These are phyloP conservation scores for Timema podura DNA, from an alignment of 2,888 invertebrate genomes.

Conservation along the genomic window DNA sequence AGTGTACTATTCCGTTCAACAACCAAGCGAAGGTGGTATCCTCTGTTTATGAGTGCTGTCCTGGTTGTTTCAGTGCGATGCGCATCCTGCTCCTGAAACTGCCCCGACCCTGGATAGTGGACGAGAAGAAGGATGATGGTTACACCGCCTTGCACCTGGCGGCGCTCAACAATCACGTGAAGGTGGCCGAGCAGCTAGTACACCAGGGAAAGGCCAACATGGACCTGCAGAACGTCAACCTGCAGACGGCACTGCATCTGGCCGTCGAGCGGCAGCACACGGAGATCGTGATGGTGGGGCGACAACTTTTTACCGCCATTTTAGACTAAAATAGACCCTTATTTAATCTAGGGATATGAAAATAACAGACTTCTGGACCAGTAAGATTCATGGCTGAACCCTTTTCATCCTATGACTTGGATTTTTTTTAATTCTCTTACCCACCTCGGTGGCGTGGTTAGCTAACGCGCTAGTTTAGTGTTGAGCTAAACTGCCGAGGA, in stretches of 20 bases:
- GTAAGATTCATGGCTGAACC: too few species aligned
- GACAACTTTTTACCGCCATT: neutral
- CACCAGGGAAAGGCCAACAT: conserved; percentile 87
- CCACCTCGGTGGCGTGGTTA: too few species aligned
- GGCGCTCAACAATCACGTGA: conserved; percentile 94
- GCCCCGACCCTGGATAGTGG: conserved; percentile 94
- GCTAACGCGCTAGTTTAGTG: too few species aligned
- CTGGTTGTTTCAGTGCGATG: conserved; percentile 75
- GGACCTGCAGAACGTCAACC: conserved; percentile 93
- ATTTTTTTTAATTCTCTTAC: too few species aligned
- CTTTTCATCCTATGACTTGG: too few species aligned
- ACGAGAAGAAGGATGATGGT: conserved; percentile 98
- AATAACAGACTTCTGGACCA: too few species aligned
- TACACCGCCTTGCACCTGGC: conserved; percentile 95
- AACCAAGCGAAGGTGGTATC: neutral
- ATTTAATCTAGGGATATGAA: too few species aligned
- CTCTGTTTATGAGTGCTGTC: too few species aligned
- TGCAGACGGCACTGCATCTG: conserved; percentile 88
- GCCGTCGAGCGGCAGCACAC: conserved; percentile 96
- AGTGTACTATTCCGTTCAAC: neutral
- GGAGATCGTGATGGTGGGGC: conserved; percentile 78
- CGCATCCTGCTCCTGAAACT: conserved; percentile 88
- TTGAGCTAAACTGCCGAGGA: too few species aligned
- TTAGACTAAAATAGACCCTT: too few species aligned
- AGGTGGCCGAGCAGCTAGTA: conserved; percentile 88